Conservation (phyloP, 2,113 vertebrate species). For the Aplodontia rufa region DNA sequence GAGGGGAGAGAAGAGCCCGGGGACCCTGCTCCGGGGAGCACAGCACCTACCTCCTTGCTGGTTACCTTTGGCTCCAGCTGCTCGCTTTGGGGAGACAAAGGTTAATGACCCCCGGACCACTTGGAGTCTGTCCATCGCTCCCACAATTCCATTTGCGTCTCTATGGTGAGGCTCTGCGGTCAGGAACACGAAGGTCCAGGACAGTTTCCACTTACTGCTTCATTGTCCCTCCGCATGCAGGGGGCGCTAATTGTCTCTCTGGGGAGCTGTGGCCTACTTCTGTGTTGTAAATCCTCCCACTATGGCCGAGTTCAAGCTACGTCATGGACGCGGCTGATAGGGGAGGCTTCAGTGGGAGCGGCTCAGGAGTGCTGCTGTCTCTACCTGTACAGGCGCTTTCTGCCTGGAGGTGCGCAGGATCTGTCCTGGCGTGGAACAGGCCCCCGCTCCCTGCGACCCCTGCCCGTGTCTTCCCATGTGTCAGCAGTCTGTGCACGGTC, state of each 20-base stretch:
- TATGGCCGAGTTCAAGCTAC: accelerated
- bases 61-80: accelerated
- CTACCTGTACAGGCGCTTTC: too few species aligned
- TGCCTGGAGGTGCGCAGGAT: too few species aligned
- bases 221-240: too few species aligned
- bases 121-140: background rate
- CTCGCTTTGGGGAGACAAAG: background rate
- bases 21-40: background rate
- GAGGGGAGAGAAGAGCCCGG: background rate
- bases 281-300: too few species aligned
- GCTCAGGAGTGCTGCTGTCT: accelerated
- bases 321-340: accelerated
- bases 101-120: background rate
- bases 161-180: too few species aligned
- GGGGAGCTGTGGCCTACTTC: background rate
- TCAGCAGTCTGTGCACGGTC: too few species aligned
- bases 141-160: background rate
- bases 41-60: background rate
- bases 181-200: too few species aligned
- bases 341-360: accelerated
- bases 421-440: too few species aligned
- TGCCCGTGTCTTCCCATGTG: too few species aligned
- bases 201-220: too few species aligned
- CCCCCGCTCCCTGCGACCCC: too few species aligned
- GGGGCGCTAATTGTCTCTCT: background rate